Percentiles rank a stretch among this genome's conserved stretches.
Conservation (phyloP, 92 coral and sea anemone species). For the Bergia sp. region DNA sequence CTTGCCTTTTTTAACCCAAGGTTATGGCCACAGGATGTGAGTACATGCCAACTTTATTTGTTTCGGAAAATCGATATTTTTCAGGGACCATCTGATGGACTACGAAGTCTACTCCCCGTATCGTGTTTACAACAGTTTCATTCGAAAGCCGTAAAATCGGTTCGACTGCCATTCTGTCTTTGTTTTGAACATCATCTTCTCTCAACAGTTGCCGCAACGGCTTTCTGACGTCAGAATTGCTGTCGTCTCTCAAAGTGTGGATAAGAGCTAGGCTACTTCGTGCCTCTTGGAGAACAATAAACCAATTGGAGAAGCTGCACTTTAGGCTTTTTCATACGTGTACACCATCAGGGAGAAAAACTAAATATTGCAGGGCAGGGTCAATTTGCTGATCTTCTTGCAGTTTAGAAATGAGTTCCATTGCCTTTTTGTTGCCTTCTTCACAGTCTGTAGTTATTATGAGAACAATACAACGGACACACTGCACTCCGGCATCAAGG, state of each 20-base stretch:
- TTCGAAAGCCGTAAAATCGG: slow-evolving; percentile 49
- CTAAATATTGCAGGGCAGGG: slow-evolving; percentile 35
- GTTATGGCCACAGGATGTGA: slow-evolving; percentile 57
- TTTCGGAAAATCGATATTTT: slow-evolving; percentile 47
- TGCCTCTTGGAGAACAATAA: not conserved
- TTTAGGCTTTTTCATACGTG: slow-evolving; percentile 65
- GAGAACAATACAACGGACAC: slow-evolving; percentile 11
- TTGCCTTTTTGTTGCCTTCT: slow-evolving; percentile 56
- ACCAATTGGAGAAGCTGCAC: slow-evolving; percentile 62
- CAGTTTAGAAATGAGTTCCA: slow-evolving; percentile 20
- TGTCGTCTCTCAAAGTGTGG: slow-evolving; percentile 39
- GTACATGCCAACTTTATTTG: slow-evolving; percentile 51
- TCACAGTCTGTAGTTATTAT: slow-evolving; percentile 45
- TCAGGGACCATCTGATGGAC: slow-evolving; percentile 60
- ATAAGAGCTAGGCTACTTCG: slow-evolving; percentile 14
- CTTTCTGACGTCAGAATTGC: slow-evolving; percentile 45
- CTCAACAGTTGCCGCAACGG: slow-evolving; percentile 36
- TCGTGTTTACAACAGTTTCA: slow-evolving; percentile 42
- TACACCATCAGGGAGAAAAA: slow-evolving; percentile 57
- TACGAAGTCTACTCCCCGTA: slow-evolving; percentile 34
- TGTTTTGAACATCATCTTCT: slow-evolving; percentile 55
- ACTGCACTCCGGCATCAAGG: slow-evolving; percentile 31
- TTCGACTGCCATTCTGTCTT: slow-evolving; percentile 56
- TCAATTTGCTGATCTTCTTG: slow-evolving; percentile 36
- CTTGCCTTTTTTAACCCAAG: slow-evolving; percentile 39